These are phyloP conservation scores for Pollenia amentaria DNA, from an alignment of 2,888 invertebrate species.

Conservation along the genomic window DNA sequence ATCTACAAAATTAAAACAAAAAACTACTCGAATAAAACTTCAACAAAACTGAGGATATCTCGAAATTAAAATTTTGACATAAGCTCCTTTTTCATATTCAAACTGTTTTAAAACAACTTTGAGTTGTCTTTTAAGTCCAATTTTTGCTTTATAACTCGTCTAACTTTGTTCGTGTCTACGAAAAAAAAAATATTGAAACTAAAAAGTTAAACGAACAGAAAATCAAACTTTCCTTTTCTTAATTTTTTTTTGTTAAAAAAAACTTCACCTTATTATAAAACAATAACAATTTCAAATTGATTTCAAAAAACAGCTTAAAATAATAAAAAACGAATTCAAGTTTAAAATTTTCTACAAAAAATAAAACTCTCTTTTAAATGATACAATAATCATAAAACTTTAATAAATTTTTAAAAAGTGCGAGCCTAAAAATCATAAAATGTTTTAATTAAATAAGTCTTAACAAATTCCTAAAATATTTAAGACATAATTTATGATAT, in stretches of 20 bases:
- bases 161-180: too few species aligned
- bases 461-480: background rate
- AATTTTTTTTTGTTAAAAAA: background rate
- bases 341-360: background rate
- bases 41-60: too few species aligned
- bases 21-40: too few species aligned
- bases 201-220: too few species aligned
- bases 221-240: background rate
- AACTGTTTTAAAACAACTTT: too few species aligned
- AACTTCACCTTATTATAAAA: constrained; percentile 23
- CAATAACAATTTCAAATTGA: constrained; percentile 17
- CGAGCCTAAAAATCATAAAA: constrained; percentile 9
- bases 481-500: background rate
- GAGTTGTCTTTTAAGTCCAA: too few species aligned
- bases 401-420: constrained; percentile 24
- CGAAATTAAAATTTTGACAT: too few species aligned
- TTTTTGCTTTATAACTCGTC: too few species aligned
- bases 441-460: background rate
- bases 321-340: background rate
- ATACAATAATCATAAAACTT: constrained; percentile 13
- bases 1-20: too few species aligned
- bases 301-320: background rate
- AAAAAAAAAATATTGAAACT: too few species aligned
- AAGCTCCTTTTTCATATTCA: too few species aligned
- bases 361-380: background rate